Conservation (phyloP, 1,140 invertebrate genomes). For the Calliphora vicina region DNA sequence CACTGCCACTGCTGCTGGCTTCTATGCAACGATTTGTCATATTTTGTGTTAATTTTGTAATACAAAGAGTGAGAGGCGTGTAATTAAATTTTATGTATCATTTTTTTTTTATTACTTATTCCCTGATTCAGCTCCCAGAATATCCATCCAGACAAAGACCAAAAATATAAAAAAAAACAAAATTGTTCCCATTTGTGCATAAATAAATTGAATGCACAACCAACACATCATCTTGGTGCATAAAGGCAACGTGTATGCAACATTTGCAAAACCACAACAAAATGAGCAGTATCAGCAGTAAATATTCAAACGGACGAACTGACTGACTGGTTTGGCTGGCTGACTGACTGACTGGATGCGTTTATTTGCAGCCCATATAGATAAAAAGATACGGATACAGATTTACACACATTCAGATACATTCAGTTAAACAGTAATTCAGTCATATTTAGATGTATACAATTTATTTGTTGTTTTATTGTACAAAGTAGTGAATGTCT, state of each 20-base stretch:
- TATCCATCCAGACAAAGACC: background rate
- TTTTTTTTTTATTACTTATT: background rate
- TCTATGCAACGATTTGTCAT: slow-evolving; percentile 3
- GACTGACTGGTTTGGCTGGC: no score
- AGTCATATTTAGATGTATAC: background rate
- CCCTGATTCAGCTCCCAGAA: background rate
- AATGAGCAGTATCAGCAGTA: background rate
- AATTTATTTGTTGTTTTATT: no score
- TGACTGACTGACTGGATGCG: background rate
- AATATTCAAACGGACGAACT: background rate
- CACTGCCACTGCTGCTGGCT: background rate
- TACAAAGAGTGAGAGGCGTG: slow-evolving; percentile 20
- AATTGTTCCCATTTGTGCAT: slow-evolving; percentile 9
- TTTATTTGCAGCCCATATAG: background rate
- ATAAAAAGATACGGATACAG: background rate
- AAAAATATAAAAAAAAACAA: background rate
- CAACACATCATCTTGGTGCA: background rate
- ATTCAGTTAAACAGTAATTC: background rate
- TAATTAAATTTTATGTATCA: slow-evolving; percentile 28
- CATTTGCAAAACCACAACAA: background rate
- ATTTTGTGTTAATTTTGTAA: background rate
- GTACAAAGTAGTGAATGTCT: no score
- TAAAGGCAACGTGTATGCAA: no score
- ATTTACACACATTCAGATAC: background rate
- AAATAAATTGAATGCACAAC: background rate